phyloP scores from a whole-genome alignment of 2,113 vertebrate genomes.

The Phalacrocorax carbo region DNA sequence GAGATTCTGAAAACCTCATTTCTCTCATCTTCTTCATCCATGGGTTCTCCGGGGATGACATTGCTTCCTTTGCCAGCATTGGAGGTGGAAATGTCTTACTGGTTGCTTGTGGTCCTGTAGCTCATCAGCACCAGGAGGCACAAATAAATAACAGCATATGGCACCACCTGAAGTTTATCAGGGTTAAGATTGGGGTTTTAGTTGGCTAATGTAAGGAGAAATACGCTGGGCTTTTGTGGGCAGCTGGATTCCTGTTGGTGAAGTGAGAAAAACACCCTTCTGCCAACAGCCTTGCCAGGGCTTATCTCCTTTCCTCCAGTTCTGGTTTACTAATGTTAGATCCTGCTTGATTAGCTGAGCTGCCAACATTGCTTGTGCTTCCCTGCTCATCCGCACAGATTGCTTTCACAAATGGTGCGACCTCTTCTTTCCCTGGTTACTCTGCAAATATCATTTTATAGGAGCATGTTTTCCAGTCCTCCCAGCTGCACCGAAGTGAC shows the following conservation, averaged over 20 bases:
- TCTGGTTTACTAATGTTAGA: neutral
- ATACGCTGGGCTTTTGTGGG: neutral
- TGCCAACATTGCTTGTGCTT: neutral
- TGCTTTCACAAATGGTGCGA: neutral
- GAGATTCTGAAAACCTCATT: neutral
- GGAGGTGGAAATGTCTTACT: neutral
- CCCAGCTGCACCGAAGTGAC: neutral
- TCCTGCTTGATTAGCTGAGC: neutral
- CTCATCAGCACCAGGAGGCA: neutral
- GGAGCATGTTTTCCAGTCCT: neutral
- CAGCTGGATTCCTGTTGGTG: neutral
- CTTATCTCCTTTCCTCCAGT: neutral
- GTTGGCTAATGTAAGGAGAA: neutral
- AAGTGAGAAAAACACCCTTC: neutral
- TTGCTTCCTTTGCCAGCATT: neutral
- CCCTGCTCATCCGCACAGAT: neutral
- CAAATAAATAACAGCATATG: neutral
- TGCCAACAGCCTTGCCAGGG: neutral
- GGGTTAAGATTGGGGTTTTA: neutral
- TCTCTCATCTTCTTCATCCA: neutral
- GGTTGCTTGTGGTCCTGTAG: neutral
- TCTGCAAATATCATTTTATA: neutral
- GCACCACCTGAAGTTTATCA: neutral
- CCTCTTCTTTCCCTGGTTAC: neutral
- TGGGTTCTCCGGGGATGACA: fast-evolving